Base-by-base conservation (phyloP, 2,888 invertebrate species). In the Andrena chrysosceles region DNA sequence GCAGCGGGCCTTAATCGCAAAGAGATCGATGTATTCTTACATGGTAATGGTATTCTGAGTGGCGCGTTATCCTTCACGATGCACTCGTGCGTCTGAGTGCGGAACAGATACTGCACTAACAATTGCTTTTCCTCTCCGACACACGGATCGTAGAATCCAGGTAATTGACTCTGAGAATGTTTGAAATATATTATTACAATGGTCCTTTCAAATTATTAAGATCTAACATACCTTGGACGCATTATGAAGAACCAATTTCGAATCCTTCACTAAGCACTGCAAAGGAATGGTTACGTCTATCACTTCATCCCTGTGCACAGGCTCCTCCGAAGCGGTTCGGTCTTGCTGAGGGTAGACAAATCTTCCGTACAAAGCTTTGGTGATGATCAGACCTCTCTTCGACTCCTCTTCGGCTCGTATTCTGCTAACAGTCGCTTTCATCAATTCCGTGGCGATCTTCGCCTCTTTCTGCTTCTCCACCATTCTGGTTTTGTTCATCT, bases 111-210 rank as follows among this genome's bases (percentile, higher is more conserved):
- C 90, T 97, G 96, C 85, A 99, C 96, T 71, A 96, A 96, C 31
- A 99, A 95, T 90, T 96, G 96, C 94, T 99, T 99, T 42, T 98
- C 97, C 90, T 99, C 99, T 0, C 99, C 98, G 71, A 97, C 96
- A 87, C 98, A 98, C 0, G 99, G 98, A 94, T 99, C 99, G 94
- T 97, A 99, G 94, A 99, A 99, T 42, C 99, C 99, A 13, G 99
- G 98, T 84, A 99, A 94, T 92, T 98, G 98, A 93, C 97, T 97
- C 99, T 99, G 94, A 13, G 6, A 59, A 60, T 1, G 26, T 66
- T 42, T 2, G 2, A n/a, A 42, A 49, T 0, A 16, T 26, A 49
- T 10, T 26, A 23, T 35, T 63, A 23, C 10, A 8, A 35, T 13
- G 35, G 4, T 16, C 6, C 7, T 13, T 60, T 6, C 0, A 60